Evolutionary conservation across 2,797 vertebrate species (phyloP).

Genomic region (Lophotriccus pileatus): DNA sequence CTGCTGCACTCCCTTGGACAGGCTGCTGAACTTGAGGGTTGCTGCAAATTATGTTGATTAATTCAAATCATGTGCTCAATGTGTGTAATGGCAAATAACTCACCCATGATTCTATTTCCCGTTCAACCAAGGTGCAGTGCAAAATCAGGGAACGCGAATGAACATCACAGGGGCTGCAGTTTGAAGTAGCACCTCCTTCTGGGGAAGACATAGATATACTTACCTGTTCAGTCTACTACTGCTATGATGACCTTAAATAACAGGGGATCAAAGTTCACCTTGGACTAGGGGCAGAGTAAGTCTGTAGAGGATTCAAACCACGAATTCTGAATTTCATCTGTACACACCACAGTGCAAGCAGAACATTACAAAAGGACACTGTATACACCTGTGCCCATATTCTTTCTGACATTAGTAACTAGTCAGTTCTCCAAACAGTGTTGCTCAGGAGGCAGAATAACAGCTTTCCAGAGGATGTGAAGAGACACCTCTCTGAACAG

Average conservation of each 20-base stretch:
- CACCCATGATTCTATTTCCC: neutral
- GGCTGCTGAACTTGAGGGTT: neutral
- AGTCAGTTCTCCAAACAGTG: neutral
- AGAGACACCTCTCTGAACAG: neutral
- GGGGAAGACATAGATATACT: neutral
- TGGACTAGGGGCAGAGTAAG: neutral
- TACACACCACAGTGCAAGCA: neutral
- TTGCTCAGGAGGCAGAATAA: neutral
- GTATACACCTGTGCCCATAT: rapidly evolving
- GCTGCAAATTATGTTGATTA: neutral
- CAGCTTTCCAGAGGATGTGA: neutral
- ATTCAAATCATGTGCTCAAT: neutral
- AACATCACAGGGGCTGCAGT: neutral
- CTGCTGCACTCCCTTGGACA: neutral
- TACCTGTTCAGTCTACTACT: neutral
- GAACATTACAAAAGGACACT: neutral
- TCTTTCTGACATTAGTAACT: neutral
- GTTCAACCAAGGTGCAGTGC: neutral
- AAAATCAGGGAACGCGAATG: neutral
- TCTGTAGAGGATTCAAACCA: neutral
- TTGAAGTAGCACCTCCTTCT: neutral
- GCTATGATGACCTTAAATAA: neutral
- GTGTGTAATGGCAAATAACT: neutral
- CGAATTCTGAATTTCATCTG: neutral
- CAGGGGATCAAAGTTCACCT: neutral